These are phyloP conservation scores for Eupithecia subfuscata DNA, from an alignment of 2,888 invertebrate species.

Conservation along the genomic window DNA sequence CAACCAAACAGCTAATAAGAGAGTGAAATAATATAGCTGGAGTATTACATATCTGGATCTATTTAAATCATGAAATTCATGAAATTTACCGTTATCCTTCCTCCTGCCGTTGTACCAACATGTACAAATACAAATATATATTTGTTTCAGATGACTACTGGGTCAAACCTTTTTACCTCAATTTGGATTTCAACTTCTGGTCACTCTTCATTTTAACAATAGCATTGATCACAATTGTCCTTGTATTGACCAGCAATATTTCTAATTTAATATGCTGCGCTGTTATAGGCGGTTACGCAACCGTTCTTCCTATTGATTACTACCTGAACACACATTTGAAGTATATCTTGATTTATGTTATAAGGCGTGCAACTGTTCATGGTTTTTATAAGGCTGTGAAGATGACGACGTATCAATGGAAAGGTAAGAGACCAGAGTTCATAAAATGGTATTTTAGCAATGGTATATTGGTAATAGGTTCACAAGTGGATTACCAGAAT, in stretches of 20 bases:
- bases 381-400: conserved; percentile 85
- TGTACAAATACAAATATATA: neutral
- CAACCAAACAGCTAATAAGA: no score
- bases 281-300: conserved; percentile 86
- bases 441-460: no score
- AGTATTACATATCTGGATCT: neutral
- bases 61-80: neutral
- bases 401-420: conserved; percentile 84
- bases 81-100: neutral
- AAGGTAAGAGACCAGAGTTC: conserved; percentile 71
- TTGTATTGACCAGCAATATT: conserved; percentile 77
- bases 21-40: no score
- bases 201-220: conserved; percentile 81
- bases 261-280: conserved; percentile 86
- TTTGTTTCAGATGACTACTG: conserved; percentile 23
- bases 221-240: conserved; percentile 74
- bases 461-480: no score
- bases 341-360: conserved; percentile 87
- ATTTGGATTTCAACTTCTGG: conserved; percentile 86
- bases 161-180: conserved; percentile 59
- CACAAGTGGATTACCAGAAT: no score
- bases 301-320: conserved; percentile 86
- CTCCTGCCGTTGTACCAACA: neutral
- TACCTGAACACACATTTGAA: conserved; percentile 86
- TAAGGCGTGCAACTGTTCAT: conserved; percentile 85